Evolutionary conservation across 37 sponge, comb jelly and placozoan genomes (phyloP), one percentile per base, ranked within the genome.

Genomic region (Lycopodina hypogea): DNA sequence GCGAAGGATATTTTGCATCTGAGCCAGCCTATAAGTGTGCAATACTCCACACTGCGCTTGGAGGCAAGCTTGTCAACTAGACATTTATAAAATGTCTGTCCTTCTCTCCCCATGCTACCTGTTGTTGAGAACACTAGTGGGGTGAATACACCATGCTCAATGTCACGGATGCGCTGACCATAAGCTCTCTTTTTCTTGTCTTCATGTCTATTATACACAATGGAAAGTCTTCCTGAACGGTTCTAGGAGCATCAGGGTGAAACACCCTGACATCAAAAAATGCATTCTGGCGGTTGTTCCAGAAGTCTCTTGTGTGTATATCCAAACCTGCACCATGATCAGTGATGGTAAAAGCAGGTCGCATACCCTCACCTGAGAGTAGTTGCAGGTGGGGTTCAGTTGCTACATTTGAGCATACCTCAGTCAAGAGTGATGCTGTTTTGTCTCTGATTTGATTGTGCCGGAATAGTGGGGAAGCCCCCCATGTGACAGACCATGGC

Each of bases 31-130:
- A 53, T 63, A 28, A 82, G 68, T 21, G 24, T 58, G 69, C 83
- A 82, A 29, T n/a, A 76, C 75, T 17, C 66, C 32, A 64, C 76
- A 64, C 68, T 76, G 19, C 48, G 57, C 24, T 32, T n/a, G n/a
- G n/a, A n/a, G n/a, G n/a, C n/a, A n/a, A n/a, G n/a, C n/a, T n/a
- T n/a, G n/a, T n/a, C n/a, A n/a, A n/a, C n/a, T n/a, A n/a, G n/a
- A n/a, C n/a, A n/a, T n/a, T n/a, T n/a, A n/a, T n/a, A n/a, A n/a
- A n/a, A n/a, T n/a, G n/a, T n/a, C n/a, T n/a, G n/a, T n/a, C n/a
- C n/a, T n/a, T n/a, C n/a, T n/a, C n/a, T 52, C 35, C 83, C 83
- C 83, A 83, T 83, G 41, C 83, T 76, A 39, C 83, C 83, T 63
- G 83, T 83, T 26, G 83, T 75, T 45, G 83, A 68, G 28, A 83